Percentiles rank a stretch among this genome's conserved stretches.
Conservation (phyloP, 2,113 vertebrate genomes). For the Bos taurus region DNA sequence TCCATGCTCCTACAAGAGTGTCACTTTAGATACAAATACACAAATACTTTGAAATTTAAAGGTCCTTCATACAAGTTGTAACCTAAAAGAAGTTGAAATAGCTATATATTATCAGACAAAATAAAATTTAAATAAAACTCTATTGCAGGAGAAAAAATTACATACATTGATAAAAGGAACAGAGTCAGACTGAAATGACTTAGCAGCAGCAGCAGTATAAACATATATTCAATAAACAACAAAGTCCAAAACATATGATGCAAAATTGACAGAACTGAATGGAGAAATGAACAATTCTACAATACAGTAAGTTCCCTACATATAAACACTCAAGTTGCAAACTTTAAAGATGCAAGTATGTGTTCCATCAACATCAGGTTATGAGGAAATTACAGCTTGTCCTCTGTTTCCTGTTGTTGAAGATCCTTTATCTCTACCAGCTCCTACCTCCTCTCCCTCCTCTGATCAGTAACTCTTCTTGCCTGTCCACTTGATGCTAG, state of each 20-base stretch:
- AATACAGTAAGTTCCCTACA: background rate
- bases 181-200: too few species aligned
- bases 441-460: background rate
- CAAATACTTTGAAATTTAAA: background rate
- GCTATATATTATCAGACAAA: background rate
- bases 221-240: background rate
- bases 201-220: too few species aligned
- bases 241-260: background rate
- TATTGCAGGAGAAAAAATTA: background rate
- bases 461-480: background rate
- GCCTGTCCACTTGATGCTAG: background rate
- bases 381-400: background rate
- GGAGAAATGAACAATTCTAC: background rate
- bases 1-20: background rate
- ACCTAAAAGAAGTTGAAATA: background rate
- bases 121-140: background rate
- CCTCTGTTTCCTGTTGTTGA: background rate
- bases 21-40: background rate
- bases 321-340: background rate
- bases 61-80: background rate
- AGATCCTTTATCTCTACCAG: background rate
- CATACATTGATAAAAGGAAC: background rate
- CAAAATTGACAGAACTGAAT: background rate
- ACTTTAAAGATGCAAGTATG: background rate
- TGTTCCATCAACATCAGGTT: background rate